Evolutionary conservation across 2,888 invertebrate species (phyloP).

Genomic region (Acrobasis consociella): DNA sequence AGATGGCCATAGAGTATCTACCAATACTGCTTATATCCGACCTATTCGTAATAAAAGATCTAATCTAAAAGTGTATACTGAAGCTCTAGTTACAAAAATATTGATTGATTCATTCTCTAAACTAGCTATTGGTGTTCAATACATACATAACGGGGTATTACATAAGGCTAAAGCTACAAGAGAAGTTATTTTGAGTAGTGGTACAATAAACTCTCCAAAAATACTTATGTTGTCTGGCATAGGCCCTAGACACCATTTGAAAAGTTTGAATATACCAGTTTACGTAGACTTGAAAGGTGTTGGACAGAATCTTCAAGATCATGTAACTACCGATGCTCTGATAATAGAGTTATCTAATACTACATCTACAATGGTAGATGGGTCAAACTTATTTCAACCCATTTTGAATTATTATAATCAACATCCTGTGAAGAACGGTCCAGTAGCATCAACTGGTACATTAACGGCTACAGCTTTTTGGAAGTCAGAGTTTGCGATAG

Average conservation of each 20-base stretch:
- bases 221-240: constrained; percentile 86
- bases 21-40: constrained; percentile 85
- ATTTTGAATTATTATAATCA: constrained; percentile 69
- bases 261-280: constrained; percentile 76
- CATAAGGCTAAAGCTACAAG: constrained; percentile 75
- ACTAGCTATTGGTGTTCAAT: constrained; percentile 69
- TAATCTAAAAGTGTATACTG: constrained; percentile 77
- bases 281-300: constrained; percentile 85
- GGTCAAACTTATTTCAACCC: constrained; percentile 64
- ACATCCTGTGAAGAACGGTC: constrained; percentile 67
- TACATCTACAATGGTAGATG: constrained; percentile 76
- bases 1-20: constrained; percentile 83
- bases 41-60: constrained; percentile 81
- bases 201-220: constrained; percentile 84
- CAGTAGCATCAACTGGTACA: constrained; percentile 79
- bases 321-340: constrained; percentile 85
- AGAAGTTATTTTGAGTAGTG: constrained; percentile 85
- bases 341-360: constrained; percentile 73
- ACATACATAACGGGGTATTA: constrained; percentile 66
- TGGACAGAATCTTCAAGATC: constrained; percentile 89
- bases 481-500: constrained; percentile 75
- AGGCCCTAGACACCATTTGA: constrained; percentile 82
- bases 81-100: constrained; percentile 80
- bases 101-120: constrained; percentile 83
- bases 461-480: constrained; percentile 84